Conservation (phyloP, 2,113 vertebrate genomes). For the Dipodomys ordii region DNA sequence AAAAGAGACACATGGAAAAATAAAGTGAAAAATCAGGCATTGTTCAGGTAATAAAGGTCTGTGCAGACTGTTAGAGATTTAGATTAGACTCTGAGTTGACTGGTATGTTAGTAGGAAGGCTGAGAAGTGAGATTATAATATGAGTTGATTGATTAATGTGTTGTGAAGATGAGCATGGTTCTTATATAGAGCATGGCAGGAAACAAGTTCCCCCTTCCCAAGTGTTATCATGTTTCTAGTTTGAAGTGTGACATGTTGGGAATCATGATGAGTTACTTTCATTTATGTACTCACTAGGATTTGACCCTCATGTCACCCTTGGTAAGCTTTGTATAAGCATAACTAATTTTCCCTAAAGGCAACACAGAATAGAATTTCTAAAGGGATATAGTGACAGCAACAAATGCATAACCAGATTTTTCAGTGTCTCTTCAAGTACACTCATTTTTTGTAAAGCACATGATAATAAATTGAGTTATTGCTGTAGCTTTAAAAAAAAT, state of each 20-base stretch:
- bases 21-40: background rate
- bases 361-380: background rate
- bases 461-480: conserved; percentile 12
- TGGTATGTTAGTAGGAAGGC: background rate
- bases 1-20: background rate
- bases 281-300: background rate
- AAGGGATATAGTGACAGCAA: background rate
- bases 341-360: background rate
- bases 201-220: fast-evolving
- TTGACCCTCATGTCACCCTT: background rate
- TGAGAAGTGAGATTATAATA: background rate
- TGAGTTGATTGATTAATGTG: background rate
- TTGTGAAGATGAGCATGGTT: background rate
- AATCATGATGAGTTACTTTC: background rate
- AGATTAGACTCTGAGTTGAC: background rate
- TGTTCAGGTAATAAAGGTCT: background rate
- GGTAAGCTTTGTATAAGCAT: background rate
- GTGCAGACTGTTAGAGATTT: background rate
- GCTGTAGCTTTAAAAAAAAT: background rate
- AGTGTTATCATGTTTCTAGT: background rate
- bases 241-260: background rate
- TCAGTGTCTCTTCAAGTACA: background rate
- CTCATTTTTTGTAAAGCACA: background rate
- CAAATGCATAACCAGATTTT: background rate
- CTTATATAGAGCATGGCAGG: background rate